Evolutionary conservation across 2,888 invertebrate species (phyloP), one percentile per base, ranked within the genome.

Genomic region (Aleiodes testaceus): DNA sequence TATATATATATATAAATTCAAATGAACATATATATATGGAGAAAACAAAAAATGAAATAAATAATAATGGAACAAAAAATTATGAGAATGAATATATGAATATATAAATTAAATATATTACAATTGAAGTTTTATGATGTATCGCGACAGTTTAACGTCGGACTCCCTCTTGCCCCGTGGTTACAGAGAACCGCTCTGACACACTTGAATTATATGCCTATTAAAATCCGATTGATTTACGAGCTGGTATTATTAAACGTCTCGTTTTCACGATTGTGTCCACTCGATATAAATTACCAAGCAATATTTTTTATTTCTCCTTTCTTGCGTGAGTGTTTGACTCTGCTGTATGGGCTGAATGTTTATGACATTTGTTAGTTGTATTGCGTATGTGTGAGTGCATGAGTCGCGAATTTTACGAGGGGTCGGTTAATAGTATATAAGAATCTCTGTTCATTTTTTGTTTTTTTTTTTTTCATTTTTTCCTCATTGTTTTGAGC

Each of bases 31-130:
- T 72, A 77, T 70, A 79, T 78, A 65, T 77, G 26, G 26, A 26
- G 26, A 77, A 72, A 79, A 75, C 73, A 76, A 76, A 69, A 76
- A 73, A 73, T 74, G 26, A 26, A 26, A 26, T 26, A 26, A 26
- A 26, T 26, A 26, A 26, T 26, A 26, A 26, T 26, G 26, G 26
- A 74, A 69, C 72, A 75, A 76, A 77, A 76, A 66, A 76, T 75
- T 74, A 74, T 72, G 74, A 77, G 74, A 77, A 77, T 72, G 68
- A 72, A 71, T 70, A 75, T 72, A 74, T 79, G 75, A 73, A 77
- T 81, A 79, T 77, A 78, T 79, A 82, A 78, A 79, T 79, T 77
- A 79, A 75, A 79, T 76, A 71, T 79, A 78, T 78, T 78, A 78
- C 73, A 66, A 79, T 77, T 79, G 68, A 79, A 80, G 74, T 78